A percentile compares a stretch with the other conserved stretches of the same genome.
These are phyloP conservation scores for Ahaetulla prasina DNA, from an alignment of 2,113 vertebrate genomes.

Conservation along the genomic window DNA sequence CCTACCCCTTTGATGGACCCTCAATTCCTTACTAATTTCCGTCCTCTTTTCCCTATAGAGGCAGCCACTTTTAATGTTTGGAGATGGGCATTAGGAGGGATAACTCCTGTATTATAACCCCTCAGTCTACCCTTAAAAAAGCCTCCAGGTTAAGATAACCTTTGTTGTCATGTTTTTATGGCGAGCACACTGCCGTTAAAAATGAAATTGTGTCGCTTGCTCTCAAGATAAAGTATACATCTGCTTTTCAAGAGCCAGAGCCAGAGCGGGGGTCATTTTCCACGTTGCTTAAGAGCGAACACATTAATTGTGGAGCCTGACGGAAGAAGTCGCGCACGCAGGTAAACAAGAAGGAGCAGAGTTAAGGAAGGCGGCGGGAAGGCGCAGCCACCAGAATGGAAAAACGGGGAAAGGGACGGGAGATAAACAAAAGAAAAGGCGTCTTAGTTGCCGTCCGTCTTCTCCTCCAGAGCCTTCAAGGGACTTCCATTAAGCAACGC, in stretches of 20 bases:
- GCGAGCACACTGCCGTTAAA: no score
- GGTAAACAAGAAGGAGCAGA: background rate
- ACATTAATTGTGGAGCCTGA: background rate
- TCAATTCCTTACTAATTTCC: background rate
- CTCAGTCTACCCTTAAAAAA: background rate
- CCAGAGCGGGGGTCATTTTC: no score
- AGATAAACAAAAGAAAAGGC: background rate
- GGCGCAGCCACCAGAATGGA: no score
- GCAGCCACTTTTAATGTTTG: background rate
- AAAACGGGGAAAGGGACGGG: no score
- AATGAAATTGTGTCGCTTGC: no score
- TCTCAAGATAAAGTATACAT: no score
- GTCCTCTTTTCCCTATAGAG: background rate
- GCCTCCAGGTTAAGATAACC: background rate
- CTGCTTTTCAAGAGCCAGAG: background rate
- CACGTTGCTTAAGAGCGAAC: background rate
- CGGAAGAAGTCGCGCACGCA: background rate
- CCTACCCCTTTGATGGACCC: background rate
- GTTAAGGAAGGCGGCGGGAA: background rate
- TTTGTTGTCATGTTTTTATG: no score
- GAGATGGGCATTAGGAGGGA: background rate
- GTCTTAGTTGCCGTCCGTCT: background rate
- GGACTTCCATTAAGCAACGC: background rate
- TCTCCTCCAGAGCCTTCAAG: no score
- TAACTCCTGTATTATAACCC: background rate